A percentile compares a stretch with the other conserved stretches of the same genome.
These are phyloP conservation scores for Nannospalax galili DNA, from an alignment of 2,113 vertebrate species.

Conservation along the genomic window DNA sequence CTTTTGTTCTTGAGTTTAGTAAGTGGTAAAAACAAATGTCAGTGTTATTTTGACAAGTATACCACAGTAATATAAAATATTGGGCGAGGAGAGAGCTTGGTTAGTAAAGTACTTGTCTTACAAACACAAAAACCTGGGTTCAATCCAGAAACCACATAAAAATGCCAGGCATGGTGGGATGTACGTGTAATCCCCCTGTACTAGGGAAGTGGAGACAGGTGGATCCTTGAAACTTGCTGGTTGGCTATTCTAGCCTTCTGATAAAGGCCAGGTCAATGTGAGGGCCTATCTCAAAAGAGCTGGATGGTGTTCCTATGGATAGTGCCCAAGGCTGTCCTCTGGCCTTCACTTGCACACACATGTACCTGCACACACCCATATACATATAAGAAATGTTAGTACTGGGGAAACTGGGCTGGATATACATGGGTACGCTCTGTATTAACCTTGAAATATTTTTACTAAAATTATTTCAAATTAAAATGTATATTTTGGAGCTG, in stretches of 20 bases:
- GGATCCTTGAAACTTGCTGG: not conserved
- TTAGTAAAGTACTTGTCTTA: not conserved
- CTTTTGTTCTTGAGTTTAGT: not conserved
- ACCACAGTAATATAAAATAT: not conserved
- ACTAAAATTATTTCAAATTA: conserved; percentile 3
- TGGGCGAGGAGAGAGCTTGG: too few relatives aligned
- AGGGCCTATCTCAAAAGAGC: not conserved
- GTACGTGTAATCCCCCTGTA: not conserved
- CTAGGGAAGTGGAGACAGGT: not conserved
- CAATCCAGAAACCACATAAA: not conserved
- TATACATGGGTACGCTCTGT: not conserved
- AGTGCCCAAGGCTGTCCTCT: not conserved
- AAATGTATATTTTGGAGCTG: not conserved
- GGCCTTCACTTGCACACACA: not conserved
- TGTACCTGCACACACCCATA: not conserved
- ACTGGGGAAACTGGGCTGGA: not conserved
- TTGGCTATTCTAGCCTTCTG: not conserved
- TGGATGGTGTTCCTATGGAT: not conserved
- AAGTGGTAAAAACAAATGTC: not conserved
- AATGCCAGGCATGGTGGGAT: not conserved
- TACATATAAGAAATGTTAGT: not conserved
- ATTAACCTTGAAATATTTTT: not conserved
- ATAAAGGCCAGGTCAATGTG: not conserved
- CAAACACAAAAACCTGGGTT: not conserved
- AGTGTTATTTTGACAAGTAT: not conserved